Evolutionary conservation across 2,113 vertebrate species (phyloP), one percentile per base, ranked within the genome.

Genomic region (Solea senegalensis): DNA sequence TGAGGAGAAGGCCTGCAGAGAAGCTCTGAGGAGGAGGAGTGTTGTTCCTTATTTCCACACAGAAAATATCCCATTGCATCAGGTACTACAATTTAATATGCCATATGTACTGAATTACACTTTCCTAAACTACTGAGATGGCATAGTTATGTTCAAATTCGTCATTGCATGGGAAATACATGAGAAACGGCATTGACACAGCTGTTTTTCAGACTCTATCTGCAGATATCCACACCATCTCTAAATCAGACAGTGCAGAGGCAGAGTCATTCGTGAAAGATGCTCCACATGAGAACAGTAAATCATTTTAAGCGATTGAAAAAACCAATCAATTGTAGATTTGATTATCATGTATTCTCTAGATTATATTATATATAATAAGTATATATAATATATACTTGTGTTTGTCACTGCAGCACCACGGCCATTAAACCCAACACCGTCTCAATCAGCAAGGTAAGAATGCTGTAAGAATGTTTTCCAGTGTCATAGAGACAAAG

Each of bases 21-120:
- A 9, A 2, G 92, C 93, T 58, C 85, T 97, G 51, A 95, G 70
- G 86, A 92, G 81, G 53, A 90, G 68, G 65, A 68, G 60, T 9
- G 21, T 95, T 71, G 89, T 93, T 43, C 93, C 95, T 0, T 98
- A 95, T 85, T 98, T 97, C 86, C 81, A 88, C 58, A 94, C 93
- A 13, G 95, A 98, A 82, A 92, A 90, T 51, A 2, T 69, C 15
- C 48, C 90, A 0, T n/a, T 89, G 28, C 79, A 95, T 84, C 92
- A 91, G 88, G 91, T 82, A 83, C 26, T 27, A 15, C 6, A 43
- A 53, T 53, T 34, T 5, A 40, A 56, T 15, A 34, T 26, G 9
- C 14, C 43, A 5, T 51, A 34, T 34, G 34, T 34, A 34, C 34
- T 34, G 34, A 34, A 34, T 6, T 34, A 3, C 2, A 34, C 34